Evolutionary conservation across 1,140 invertebrate species (phyloP), one percentile per base, ranked within the genome.

Genomic region (Acromyrmex heyeri): DNA sequence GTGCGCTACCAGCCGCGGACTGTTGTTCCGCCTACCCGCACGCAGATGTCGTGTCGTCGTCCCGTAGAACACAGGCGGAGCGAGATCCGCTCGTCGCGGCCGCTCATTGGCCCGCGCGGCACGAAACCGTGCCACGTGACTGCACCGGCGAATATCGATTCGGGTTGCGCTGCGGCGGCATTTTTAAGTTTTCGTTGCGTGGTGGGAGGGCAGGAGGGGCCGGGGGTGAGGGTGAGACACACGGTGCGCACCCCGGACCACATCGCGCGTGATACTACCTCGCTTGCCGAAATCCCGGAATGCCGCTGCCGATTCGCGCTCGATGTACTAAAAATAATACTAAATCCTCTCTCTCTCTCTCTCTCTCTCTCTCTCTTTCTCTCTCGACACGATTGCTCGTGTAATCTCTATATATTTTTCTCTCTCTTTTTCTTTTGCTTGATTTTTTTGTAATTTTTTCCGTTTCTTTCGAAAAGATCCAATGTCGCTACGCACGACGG

Each of bases 141-240:
- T 94, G 59, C 78, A 88, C 90, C 93, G 95, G 95, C 95, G 95
- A 95, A 95, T 97, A 97, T 97, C 96, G 96, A 97, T 97, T 97
- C 96, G 96, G 96, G 96, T 95, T 91, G 96, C 96, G 95, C 95
- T 96, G 96, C 96, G 96, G 96, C 97, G 97, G 97, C 96, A 97
- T 97, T 97, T 97, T 97, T 97, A 97, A 97, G 96, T 97, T 97
- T 95, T 94, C 93, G 92, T 89, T 83, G 62, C 76, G 92, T 88
- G 92, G 93, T 86, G 38, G 27, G 61, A 38, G 27, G 48, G 72
- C n/a, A n/a, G 72, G 24, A 30, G 18, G 18, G 50, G 2, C 16
- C 18, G 93, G 86, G 62, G 48, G 61, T 12, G 27, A 12, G 50
- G 57, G 61, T 59, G 61, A 59, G 50, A 67, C 62, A 86, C 62